phyloP scores from a whole-genome alignment of 1,140 invertebrate species.

The Scylla paramamosain region DNA sequence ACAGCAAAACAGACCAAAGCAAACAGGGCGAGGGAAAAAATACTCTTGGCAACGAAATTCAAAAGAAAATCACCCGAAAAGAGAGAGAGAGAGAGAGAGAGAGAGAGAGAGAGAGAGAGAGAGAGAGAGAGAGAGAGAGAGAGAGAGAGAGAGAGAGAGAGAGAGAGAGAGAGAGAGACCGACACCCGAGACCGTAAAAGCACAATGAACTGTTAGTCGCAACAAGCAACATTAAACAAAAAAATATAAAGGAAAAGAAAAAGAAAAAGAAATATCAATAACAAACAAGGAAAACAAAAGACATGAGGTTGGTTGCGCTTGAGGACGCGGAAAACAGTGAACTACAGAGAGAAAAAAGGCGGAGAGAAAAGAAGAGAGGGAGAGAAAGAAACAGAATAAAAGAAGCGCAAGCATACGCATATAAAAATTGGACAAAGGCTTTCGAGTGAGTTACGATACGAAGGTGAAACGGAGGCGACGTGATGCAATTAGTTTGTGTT shows the following conservation, averaged over 20 bases:
- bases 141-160: slow-evolving; percentile 16
- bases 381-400: neutral
- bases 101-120: slow-evolving; percentile 20
- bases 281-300: too few species aligned
- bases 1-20: neutral
- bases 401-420: neutral
- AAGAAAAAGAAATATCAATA: too few species aligned
- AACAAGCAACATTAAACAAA: too few species aligned
- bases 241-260: too few species aligned
- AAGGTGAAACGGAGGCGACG: neutral
- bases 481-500: slow-evolving; percentile 33
- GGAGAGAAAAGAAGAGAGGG: neutral
- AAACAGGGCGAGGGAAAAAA: neutral
- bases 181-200: neutral
- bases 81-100: slow-evolving; percentile 15
- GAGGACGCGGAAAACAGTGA: neutral
- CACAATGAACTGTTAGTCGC: too few species aligned
- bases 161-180: neutral
- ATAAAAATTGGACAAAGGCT: neutral
- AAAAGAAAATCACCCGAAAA: neutral
- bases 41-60: neutral
- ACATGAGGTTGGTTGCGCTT: too few species aligned
- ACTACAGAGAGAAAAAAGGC: neutral
- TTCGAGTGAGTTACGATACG: neutral
- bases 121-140: slow-evolving; percentile 46